Evolutionary conservation across 2,113 vertebrate genomes (phyloP).

Genomic region (Lamprologus sp.): DNA sequence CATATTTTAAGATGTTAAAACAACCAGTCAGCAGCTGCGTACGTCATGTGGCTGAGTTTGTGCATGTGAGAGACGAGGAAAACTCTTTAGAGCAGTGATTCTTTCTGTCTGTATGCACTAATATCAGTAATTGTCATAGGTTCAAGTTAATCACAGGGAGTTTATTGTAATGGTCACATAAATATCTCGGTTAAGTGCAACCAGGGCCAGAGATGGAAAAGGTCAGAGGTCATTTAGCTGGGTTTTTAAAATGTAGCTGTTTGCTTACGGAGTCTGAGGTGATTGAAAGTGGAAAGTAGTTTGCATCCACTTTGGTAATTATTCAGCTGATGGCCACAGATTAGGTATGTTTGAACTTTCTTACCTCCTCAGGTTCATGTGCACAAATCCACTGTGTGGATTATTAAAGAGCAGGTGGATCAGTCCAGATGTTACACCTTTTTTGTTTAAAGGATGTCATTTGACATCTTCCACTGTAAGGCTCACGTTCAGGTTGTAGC

Average conservation of each 20-base stretch:
- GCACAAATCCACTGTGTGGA: neutral
- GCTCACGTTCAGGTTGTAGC: neutral
- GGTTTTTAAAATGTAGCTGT: neutral
- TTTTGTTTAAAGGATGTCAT: neutral
- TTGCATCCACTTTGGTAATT: neutral
- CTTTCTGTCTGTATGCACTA: rapidly evolving
- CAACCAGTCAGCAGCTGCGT: neutral
- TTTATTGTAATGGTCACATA: rapidly evolving
- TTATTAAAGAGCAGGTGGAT: neutral
- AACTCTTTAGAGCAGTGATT: neutral
- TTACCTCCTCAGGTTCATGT: neutral
- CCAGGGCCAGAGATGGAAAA: neutral
- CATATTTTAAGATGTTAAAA: neutral
- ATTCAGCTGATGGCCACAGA: neutral
- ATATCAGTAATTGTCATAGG: rapidly evolving
- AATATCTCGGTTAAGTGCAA: rapidly evolving
- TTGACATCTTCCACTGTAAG: neutral
- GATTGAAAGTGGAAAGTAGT: neutral
- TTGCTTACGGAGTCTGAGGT: rapidly evolving
- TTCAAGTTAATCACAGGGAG: neutral
- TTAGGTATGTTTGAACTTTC: rapidly evolving
- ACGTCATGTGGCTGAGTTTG: neutral
- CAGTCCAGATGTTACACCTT: neutral
- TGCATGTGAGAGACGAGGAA: neutral
- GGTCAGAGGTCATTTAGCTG: neutral